Conservation (phyloP, 2,797 vertebrate species). For the Tenualosa ilisha region DNA sequence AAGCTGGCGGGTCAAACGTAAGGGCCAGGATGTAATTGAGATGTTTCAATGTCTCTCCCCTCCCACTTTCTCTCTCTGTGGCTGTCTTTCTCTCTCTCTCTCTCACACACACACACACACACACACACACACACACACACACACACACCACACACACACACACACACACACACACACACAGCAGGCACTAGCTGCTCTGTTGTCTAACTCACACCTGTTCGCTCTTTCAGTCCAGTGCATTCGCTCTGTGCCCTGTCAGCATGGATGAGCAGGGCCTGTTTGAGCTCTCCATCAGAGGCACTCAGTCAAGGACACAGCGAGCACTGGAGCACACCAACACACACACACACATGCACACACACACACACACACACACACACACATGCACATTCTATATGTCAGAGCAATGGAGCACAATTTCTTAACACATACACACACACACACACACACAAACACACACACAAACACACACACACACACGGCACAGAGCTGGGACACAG, state of each 20-base stretch:
- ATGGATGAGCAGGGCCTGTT: background rate
- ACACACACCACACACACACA: conserved; percentile 10
- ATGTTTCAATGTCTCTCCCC: conserved; percentile 25
- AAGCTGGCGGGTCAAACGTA: conserved; percentile 30
- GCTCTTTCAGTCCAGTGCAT: background rate
- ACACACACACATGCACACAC: conserved; percentile 56
- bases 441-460: conserved; percentile 51
- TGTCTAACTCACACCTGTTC: conserved; percentile 32
- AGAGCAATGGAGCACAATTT: background rate
- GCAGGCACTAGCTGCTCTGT: background rate
- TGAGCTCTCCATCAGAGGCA: conserved; percentile 12
- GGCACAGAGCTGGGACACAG: background rate
- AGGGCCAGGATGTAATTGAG: conserved; percentile 28
- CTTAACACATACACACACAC: conserved; percentile 57
- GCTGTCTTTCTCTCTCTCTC: background rate
- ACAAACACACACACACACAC: conserved; percentile 51
- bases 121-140: conserved; percentile 1
- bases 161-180: background rate
- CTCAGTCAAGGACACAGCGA: background rate
- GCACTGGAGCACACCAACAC: conserved; percentile 36
- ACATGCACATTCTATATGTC: conserved; percentile 55
- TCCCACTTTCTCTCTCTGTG: background rate
- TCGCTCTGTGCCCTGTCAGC: conserved; percentile 28
- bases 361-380: conserved; percentile 56
- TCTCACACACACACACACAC: conserved; percentile 14